Evolutionary conservation across 2,113 vertebrate genomes (phyloP).

Genomic region (Varanus komodoensis): DNA sequence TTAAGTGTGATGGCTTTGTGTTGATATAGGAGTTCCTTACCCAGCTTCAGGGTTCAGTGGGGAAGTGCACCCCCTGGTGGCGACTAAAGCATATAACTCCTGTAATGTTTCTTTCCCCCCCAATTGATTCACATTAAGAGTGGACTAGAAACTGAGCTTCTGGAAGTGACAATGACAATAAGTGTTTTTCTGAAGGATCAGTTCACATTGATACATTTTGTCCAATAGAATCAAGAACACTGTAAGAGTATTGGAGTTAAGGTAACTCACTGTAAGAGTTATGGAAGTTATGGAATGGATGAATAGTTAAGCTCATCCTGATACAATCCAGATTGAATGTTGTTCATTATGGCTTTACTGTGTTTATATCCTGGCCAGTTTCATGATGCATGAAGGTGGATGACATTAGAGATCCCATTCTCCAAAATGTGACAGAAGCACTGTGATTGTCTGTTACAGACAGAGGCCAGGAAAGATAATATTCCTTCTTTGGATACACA

Average conservation of each 20-base stretch:
- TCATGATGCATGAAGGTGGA: background rate
- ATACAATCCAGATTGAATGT: too few relatives aligned
- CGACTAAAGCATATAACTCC: background rate
- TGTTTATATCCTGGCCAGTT: background rate
- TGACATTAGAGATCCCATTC: background rate
- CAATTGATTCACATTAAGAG: background rate
- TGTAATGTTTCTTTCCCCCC: background rate
- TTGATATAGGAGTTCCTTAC: background rate
- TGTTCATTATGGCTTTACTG: background rate
- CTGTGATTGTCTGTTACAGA: background rate
- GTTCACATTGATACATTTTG: background rate
- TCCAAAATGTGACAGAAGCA: background rate
- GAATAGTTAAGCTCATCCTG: background rate
- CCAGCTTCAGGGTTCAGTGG: background rate
- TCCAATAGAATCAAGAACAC: background rate
- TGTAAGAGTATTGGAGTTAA: background rate
- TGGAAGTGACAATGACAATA: background rate
- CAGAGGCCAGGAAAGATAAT: background rate
- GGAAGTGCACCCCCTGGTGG: background rate
- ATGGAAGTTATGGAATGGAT: background rate
- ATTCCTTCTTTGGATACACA: background rate
- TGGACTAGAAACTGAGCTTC: background rate
- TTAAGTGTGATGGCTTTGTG: background rate
- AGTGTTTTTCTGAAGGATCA: background rate
- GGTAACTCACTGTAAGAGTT: too few relatives aligned